Evolutionary conservation across 2,113 vertebrate genomes (phyloP), one percentile per base, ranked within the genome.

Genomic region (Phoenicopterus ruber): DNA sequence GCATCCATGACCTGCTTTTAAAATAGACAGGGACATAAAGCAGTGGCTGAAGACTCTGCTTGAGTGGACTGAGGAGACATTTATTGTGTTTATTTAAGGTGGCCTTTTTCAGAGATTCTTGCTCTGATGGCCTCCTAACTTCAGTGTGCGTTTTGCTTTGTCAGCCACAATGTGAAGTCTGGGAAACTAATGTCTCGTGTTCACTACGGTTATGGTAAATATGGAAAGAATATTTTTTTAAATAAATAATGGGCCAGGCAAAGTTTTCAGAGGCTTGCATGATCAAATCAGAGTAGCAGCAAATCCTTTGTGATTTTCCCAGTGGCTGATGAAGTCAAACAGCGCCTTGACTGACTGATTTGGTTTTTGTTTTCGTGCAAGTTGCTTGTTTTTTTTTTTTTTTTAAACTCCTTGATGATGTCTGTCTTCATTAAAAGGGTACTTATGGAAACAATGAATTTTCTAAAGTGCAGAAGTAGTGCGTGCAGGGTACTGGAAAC

Each of bases 1-100:
- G 93, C 84, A 81, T 82, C 85, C 77, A 62, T 85, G 96, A 84
- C 84, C 96, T 94, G 82, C 62, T 96, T 97, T 95, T 81, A 55
- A 63, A 92, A 50, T 21, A 69, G 52, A 11, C 50, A 5, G 44
- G 61, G 89, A 26, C 81, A 28, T 6, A 29, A 1, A 91, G 74
- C 84, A 66, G 71, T n/a, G 59, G 69, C 66, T 91, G 90, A 38
- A 88, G 81, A 17, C 71, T 92, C 38, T 61, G 72, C 87, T 63
- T 62, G 86, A 93, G 59, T 61, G 86, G 84, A 38, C 69, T 42
- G 79, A 62, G 71, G 65, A 73, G 38, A 46, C 34, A 8, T 72
- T 94, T 59, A 58, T 18, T 57, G 71, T 57, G 90, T 84, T 93
- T 94, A 67, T 49, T 95, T 85, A 71, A 69, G 85, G 61, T 91